These are phyloP conservation scores for Sciaenops ocellatus DNA, from an alignment of 2,797 vertebrate species.

Conservation along the genomic window DNA sequence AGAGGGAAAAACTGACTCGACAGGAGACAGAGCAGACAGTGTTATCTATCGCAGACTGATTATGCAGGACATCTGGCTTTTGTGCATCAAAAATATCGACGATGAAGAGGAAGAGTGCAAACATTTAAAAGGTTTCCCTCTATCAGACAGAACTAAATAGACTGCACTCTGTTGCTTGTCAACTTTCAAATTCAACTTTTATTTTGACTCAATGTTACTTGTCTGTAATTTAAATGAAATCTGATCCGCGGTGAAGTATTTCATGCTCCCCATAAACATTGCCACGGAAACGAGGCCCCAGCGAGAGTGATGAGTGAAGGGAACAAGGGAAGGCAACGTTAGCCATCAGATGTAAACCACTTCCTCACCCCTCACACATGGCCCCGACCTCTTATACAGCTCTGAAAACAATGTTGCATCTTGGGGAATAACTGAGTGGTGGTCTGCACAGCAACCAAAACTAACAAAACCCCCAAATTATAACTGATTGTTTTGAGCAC, in stretches of 20 bases:
- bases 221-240: constrained; percentile 37
- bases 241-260: constrained; percentile 16
- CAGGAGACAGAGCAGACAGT: constrained; percentile 40
- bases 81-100: constrained; percentile 16
- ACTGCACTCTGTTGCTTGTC: constrained; percentile 6
- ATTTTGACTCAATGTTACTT: constrained; percentile 21
- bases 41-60: constrained; percentile 56
- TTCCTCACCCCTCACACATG: constrained; percentile 30
- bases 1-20: constrained; percentile 30
- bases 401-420: constrained; percentile 45
- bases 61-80: constrained; percentile 45
- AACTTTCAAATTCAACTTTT: not conserved
- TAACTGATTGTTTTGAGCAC: constrained; percentile 32
- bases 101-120: not conserved
- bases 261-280: constrained; percentile 2
- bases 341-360: constrained; percentile 35
- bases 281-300: constrained; percentile 46
- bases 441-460: constrained; percentile 49
- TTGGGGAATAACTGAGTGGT: constrained; percentile 33
- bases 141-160: not conserved
- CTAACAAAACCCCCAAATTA: constrained; percentile 34
- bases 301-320: constrained; percentile 58
- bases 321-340: constrained; percentile 60
- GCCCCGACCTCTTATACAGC: constrained; percentile 15
- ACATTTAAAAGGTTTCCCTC: not conserved